Percentiles rank a stretch among this genome's conserved stretches.
Evolutionary conservation across 2,888 invertebrate genomes (phyloP).

Genomic region (Lasioglossum lativentre): DNA sequence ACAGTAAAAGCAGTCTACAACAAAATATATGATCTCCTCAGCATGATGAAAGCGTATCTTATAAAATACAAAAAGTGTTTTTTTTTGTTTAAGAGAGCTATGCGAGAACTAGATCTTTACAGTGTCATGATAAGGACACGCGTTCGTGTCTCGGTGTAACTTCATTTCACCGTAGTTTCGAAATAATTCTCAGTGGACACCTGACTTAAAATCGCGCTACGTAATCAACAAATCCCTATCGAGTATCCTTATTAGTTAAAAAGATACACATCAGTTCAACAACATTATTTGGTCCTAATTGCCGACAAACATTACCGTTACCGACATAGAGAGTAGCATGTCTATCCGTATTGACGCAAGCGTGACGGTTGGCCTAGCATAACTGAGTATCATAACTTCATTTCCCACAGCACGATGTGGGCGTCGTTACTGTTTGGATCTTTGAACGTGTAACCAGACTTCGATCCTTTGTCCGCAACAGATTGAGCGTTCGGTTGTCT

Average conservation of each 20-base stretch:
- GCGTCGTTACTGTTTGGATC: conserved; percentile 94
- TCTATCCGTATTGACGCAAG: conserved; percentile 55
- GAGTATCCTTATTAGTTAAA: conserved; percentile 50
- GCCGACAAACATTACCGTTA: conserved; percentile 42
- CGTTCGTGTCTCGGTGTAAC: neutral
- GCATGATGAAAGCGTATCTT: conserved; percentile 37
- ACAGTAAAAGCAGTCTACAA: conserved; percentile 32
- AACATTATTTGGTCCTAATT: conserved; percentile 69
- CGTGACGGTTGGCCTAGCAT: conserved; percentile 52
- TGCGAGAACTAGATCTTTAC: conserved; percentile 43
- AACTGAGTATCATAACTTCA: conserved; percentile 88
- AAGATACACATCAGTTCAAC: conserved; percentile 53
- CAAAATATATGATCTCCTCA: conserved; percentile 42
- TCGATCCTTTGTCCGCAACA: conserved; percentile 86
- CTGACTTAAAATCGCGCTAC: conserved; percentile 44
- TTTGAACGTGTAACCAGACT: conserved; percentile 82
- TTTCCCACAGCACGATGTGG: conserved; percentile 96
- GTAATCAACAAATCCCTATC: conserved; percentile 44
- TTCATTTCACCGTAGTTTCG: conserved; percentile 5
- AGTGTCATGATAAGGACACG: conserved; percentile 15
- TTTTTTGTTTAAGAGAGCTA: conserved; percentile 52
- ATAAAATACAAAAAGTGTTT: conserved; percentile 43
- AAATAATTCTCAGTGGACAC: conserved; percentile 38
- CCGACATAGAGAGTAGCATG: conserved; percentile 46
- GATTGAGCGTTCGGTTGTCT: conserved; percentile 86